phyloP scores from a whole-genome alignment of 2,888 invertebrate genomes.

The Augochlorella aurata region DNA sequence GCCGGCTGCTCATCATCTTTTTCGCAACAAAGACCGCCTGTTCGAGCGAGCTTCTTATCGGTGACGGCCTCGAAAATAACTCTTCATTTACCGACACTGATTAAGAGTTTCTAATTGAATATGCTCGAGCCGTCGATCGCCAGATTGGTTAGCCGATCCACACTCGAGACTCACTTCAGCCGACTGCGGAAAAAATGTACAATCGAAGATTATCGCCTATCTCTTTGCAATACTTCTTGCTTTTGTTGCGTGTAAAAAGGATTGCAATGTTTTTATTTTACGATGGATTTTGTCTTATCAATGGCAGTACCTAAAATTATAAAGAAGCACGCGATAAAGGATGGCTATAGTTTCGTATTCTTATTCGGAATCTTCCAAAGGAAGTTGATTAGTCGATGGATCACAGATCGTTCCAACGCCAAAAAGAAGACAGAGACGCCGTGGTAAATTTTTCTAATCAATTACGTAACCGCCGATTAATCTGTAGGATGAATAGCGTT shows the following conservation, averaged over 20 bases:
- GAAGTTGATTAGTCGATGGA: too few species aligned
- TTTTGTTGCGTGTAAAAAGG: too few species aligned
- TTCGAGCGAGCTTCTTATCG: slow-evolving; percentile 34
- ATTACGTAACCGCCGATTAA: too few species aligned
- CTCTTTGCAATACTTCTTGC: background rate
- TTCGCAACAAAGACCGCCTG: slow-evolving; percentile 33
- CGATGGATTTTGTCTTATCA: background rate
- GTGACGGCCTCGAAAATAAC: background rate
- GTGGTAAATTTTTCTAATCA: too few species aligned
- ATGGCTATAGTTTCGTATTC: too few species aligned
- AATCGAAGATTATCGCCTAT: background rate
- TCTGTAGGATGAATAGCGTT: too few species aligned
- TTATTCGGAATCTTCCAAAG: too few species aligned
- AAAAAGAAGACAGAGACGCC: too few species aligned
- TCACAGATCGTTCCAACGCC: too few species aligned
- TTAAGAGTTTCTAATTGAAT: slow-evolving; percentile 1
- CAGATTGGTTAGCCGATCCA: slow-evolving; percentile 18
- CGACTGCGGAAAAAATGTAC: too few species aligned
- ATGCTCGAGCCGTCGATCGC: background rate
- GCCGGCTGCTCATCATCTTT: slow-evolving; percentile 30
- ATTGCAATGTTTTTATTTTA: background rate
- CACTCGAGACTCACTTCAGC: slow-evolving; percentile 27
- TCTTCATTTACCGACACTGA: slow-evolving; percentile 10
- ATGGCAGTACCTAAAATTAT: too few species aligned
- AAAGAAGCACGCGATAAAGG: too few species aligned